Percentiles rank a stretch among this genome's conserved stretches.
phyloP scores from a whole-genome alignment of 1,140 invertebrate species.

The Cryptotermes secundus region DNA sequence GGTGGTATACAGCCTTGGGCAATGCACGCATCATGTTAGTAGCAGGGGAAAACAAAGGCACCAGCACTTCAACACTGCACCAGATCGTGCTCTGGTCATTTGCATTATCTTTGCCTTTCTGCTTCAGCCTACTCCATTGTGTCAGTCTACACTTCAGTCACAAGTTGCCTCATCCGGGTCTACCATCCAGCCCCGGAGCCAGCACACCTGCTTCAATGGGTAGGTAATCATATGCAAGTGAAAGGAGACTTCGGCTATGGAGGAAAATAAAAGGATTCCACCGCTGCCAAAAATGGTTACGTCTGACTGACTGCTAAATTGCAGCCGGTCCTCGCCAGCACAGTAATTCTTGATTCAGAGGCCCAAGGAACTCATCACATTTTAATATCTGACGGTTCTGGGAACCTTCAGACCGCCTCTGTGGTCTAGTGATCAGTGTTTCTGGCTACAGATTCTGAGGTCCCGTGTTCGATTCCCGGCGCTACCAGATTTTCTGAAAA shows the following conservation, averaged over 20 bases:
- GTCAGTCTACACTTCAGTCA: neutral
- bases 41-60: neutral
- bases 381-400: too few relatives aligned
- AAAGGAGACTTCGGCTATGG: neutral
- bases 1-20: neutral
- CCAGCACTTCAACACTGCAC: conserved; percentile 11
- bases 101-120: conserved; percentile 4
- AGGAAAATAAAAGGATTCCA: neutral
- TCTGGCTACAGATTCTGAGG: too few relatives aligned
- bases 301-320: too few relatives aligned
- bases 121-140: conserved; percentile 7
- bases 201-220: neutral
- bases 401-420: too few relatives aligned
- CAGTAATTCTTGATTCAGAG: too few relatives aligned
- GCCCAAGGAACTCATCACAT: too few relatives aligned
- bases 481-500: too few relatives aligned
- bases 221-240: neutral
- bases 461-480: too few relatives aligned
- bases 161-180: neutral
- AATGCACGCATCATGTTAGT: conserved; percentile 10
- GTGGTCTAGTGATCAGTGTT: too few relatives aligned
- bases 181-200: neutral
- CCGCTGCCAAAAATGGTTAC: neutral
- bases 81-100: conserved; percentile 3
- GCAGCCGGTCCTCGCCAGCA: too few relatives aligned